Evolutionary conservation across 2,888 invertebrate species (phyloP), one percentile per base, ranked within the genome.

Genomic region (Blomia tropicalis): DNA sequence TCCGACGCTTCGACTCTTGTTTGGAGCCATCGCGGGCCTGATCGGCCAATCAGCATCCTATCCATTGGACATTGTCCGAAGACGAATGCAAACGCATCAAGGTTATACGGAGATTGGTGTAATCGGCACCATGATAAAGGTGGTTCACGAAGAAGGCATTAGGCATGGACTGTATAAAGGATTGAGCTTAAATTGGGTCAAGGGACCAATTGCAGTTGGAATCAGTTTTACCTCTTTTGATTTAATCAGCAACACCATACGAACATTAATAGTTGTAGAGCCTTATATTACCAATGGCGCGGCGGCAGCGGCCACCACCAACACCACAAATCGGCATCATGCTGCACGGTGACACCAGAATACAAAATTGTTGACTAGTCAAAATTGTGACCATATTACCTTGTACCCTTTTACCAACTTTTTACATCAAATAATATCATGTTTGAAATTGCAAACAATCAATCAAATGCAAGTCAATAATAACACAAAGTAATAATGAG

Each of bases 131-230:
- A 68, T 74, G 3, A 62, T 17, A 43, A 68, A 68, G 51, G 72
- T 77, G 4, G 66, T 71, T 25, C 65, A 65, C 63, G 81, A 82
- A 68, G 96, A 98, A 75, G 96, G 98, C 31, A 73, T 88, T 29
- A 81, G 81, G 72, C 80, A 82, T 59, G 96, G 96, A 0, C 85
- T 95, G 73, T 98, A 88, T 79, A 98, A 98, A 75, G 98, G 98
- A 0, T 80, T 98, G n/a, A 90, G 89, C 70, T 91, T 99, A 91
- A 99, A 98, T 76, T 98, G 95, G 93, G 84, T 98, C 60, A 81
- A 80, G 70, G 80, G 80, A n/a, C 80, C 80, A 1, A 77, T 81
- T 14, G 77, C 80, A 19, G 79, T 79, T 11, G 96, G 96, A 63
- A 90, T 96, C 70, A 93, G 93, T 70, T 98, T 95, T 77, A 87